Percentiles rank a stretch among this genome's conserved stretches.
Conservation (phyloP, 2,113 vertebrate species). For the Cavia porcellus region DNA sequence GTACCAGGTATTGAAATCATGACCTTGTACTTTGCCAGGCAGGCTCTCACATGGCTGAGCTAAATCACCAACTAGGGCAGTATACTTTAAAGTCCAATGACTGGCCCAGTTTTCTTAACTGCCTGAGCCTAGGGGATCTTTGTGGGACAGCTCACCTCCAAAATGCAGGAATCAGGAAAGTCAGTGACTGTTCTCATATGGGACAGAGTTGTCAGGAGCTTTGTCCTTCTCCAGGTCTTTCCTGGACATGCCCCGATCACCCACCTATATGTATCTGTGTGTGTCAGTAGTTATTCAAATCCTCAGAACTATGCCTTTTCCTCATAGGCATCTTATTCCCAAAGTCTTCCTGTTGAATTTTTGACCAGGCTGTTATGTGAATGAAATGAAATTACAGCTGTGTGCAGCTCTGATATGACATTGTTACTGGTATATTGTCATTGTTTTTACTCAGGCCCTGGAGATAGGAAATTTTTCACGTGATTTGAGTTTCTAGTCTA, state of each 20-base stretch:
- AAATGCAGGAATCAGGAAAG: not conserved
- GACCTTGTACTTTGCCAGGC: too few species aligned
- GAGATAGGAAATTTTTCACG: not conserved
- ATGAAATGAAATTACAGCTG: not conserved
- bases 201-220: not conserved
- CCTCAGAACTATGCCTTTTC: not conserved
- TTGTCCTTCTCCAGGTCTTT: not conserved
- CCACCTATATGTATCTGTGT: not conserved
- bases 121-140: not conserved
- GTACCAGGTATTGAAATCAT: too few species aligned
- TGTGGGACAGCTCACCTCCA: not conserved
- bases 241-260: not conserved
- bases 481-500: slow-evolving; percentile 6
- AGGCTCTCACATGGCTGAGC: too few species aligned
- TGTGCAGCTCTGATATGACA: not conserved
- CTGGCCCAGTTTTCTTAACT: not conserved
- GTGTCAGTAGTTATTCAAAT: not conserved
- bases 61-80: not conserved
- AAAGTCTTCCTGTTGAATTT: slow-evolving; percentile 8
- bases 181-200: not conserved
- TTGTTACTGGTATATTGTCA: not conserved
- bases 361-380: not conserved
- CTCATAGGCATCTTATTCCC: not conserved
- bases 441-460: not conserved
- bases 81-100: not conserved